Evolutionary conservation across 1,140 invertebrate species (phyloP).

Genomic region (Aphaenogaster floridana): DNA sequence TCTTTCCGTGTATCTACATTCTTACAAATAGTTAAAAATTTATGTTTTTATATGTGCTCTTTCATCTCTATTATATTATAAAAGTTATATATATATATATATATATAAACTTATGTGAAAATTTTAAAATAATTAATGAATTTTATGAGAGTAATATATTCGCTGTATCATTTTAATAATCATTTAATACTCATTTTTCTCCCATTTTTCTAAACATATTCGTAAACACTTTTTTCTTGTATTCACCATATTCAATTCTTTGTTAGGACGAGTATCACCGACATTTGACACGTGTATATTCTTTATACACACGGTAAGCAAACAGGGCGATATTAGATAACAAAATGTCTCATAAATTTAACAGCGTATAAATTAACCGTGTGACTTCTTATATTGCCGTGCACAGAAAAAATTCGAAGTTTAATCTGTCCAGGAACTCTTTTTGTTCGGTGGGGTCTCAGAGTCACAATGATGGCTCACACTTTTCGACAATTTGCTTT

Average conservation of each 20-base stretch:
- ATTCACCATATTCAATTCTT: background rate
- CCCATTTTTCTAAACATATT: background rate
- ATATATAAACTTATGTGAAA: background rate
- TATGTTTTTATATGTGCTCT: background rate
- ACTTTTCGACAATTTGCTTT: constrained; percentile 1
- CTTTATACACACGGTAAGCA: constrained; percentile 8
- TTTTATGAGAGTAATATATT: background rate
- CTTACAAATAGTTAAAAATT: background rate
- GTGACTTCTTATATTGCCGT: background rate
- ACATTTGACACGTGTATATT: background rate
- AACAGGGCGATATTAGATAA: constrained; percentile 22
- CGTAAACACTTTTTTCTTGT: background rate
- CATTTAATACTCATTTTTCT: background rate
- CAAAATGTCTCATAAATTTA: constrained; percentile 30
- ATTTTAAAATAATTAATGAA: background rate
- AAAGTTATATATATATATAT: too few species aligned
- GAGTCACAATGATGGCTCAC: background rate
- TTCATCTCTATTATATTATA: background rate
- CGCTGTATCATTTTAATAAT: background rate
- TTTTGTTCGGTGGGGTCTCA: background rate
- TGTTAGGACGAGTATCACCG: background rate
- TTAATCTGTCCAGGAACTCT: background rate
- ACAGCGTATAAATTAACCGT: constrained; percentile 27
- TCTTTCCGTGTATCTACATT: background rate
- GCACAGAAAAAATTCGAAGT: background rate